Conservation (phyloP, 2,888 invertebrate genomes). For the Polyommatus icarus region DNA sequence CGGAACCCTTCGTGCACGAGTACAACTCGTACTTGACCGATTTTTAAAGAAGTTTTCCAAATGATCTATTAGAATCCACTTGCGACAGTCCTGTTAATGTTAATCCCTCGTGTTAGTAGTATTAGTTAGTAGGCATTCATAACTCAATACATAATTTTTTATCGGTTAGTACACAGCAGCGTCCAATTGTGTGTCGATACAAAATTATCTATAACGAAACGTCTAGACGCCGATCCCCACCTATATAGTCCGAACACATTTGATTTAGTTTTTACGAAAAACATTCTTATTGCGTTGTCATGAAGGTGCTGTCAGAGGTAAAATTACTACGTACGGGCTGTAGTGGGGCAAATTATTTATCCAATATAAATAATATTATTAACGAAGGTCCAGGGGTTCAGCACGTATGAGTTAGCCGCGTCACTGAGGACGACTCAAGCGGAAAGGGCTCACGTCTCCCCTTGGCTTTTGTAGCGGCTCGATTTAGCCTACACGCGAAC, state of each 20-base stretch:
- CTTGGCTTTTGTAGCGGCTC: neutral
- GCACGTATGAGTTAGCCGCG: conserved; percentile 1
- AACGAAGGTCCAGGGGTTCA: neutral
- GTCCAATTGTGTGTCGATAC: neutral
- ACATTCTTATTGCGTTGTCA: neutral
- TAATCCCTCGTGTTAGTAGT: no score
- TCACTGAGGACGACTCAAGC: neutral
- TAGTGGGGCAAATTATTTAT: neutral
- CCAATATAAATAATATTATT: neutral
- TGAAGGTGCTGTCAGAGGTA: neutral
- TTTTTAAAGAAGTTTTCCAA: no score
- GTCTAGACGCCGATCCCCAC: neutral
- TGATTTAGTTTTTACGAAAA: neutral
- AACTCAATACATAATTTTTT: no score
- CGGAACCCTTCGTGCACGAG: no score
- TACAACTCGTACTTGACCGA: no score
- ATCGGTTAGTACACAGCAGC: no score
- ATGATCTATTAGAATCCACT: no score
- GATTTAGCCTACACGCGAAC: no score
- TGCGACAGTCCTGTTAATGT: no score
- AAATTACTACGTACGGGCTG: neutral
- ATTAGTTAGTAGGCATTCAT: no score
- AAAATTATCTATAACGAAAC: neutral
- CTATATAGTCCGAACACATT: neutral
- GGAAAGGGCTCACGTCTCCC: neutral